phyloP scores from a whole-genome alignment of 2,888 invertebrate species.

The Spodoptera littoralis region DNA sequence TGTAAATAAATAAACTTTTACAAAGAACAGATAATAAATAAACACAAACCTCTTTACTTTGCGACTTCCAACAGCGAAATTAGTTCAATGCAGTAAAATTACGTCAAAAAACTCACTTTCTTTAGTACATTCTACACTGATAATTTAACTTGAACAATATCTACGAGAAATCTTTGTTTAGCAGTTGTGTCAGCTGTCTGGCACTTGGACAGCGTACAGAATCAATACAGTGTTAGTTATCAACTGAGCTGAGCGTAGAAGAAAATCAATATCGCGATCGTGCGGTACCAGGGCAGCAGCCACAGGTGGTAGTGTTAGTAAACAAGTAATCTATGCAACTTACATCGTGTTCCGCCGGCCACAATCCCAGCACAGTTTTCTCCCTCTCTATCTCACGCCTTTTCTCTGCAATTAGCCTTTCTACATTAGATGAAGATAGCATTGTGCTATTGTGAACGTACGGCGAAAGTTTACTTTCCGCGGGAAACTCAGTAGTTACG shows the following conservation, averaged over 20 bases:
- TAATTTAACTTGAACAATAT: too few species aligned
- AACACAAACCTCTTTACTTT: slow-evolving; percentile 43
- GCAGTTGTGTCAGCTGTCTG: background rate
- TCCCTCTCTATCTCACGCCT: slow-evolving; percentile 82
- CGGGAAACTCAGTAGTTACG: slow-evolving; percentile 58
- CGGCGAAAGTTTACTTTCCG: slow-evolving; percentile 63
- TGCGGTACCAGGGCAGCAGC: slow-evolving; percentile 49
- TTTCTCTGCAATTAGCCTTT: slow-evolving; percentile 83
- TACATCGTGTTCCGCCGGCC: slow-evolving; percentile 49
- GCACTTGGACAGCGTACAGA: slow-evolving; percentile 41
- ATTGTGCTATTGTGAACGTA: slow-evolving; percentile 66
- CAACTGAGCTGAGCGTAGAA: slow-evolving; percentile 41
- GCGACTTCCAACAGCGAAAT: background rate
- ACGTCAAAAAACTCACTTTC: background rate
- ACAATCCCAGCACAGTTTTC: slow-evolving; percentile 76
- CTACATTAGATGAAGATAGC: slow-evolving; percentile 79
- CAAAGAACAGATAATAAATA: slow-evolving; percentile 7
- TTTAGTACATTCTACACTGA: too few species aligned
- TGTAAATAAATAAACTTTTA: too few species aligned
- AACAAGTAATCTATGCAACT: slow-evolving; percentile 46
- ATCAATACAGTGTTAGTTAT: slow-evolving; percentile 57
- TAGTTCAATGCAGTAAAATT: background rate
- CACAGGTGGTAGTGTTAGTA: slow-evolving; percentile 64
- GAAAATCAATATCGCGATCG: slow-evolving; percentile 65
- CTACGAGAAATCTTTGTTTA: too few species aligned